Base-by-base conservation (phyloP, 2,113 vertebrate species). In the Glareola pratincola region DNA sequence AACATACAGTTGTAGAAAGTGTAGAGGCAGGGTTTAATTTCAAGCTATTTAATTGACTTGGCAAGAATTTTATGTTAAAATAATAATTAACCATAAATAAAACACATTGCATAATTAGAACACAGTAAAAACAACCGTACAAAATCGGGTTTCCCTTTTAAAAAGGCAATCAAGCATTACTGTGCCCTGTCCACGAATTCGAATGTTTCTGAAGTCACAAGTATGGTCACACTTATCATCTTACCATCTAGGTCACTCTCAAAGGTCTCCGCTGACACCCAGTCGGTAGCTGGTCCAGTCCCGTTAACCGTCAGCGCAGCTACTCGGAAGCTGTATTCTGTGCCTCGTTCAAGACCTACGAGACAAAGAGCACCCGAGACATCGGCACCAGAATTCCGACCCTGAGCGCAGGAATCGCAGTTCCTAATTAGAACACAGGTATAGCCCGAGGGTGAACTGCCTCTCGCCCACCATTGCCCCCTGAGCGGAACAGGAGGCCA, bases 181-280 rank as follows among this genome's bases (percentile, higher is more conserved):
- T 5, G n/a, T 36, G n/a, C 37, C 29, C 53, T n/a, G n/a, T 6
- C 50, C 10, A 13, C 0, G 1, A 32, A 39, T 41, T 60, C 6
- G 45, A 10, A 36, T 9, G 21, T 1, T 20, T 76, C 4, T 37
- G 36, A 47, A 15, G 32, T 41, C 43, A 82, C 29, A n/a, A 47
- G 36, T 2, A 48, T 0, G 26, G 11, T 71, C 27, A 66, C 51
- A 13, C 12, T 77, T 34, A 8, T 18, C 57, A 54, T 59, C 96
- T 98, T 98, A 99, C 99, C 99, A 37, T 99, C 99, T 41, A 99
- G 97, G 94, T 99, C 99, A 19, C 99, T 99, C 98, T 99, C 99
- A 91, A 99, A 99, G 0, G 99, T 99, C 97, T 99, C 99, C 1
- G 99, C 98, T 1, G 99, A 97, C 26, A 97, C 93, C 99, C 99